Evolutionary conservation across 2,888 invertebrate genomes (phyloP), one percentile per base, ranked within the genome.

Genomic region (Eupsilia transversa): DNA sequence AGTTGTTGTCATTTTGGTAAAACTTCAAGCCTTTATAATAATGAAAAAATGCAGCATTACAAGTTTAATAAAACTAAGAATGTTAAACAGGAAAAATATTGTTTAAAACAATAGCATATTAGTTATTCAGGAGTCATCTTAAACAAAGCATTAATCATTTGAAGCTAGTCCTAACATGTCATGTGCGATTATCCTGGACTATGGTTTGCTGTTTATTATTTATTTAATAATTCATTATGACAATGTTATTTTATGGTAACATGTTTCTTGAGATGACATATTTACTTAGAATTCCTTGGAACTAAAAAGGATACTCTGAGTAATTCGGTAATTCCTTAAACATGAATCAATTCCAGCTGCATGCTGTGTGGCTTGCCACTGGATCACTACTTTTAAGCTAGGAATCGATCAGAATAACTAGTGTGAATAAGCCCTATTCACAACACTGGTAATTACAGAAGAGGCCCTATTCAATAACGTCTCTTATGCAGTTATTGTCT

Each of bases 11-110:
- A 33, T 10, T 65, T 52, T n/a, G n/a, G 17, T 52, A 10, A 33
- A 49, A 35, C 6, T n/a, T n/a, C 9, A 35, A 33, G 1, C 17
- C 17, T 3, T 27, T n/a, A 38, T 46, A 33, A 38, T 41, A 33
- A 17, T 23, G 0, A 74, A 38, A 56, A 63, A 38, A 46, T 20
- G 3, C 27, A 23, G 17, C n/a, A 46, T 27, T 52, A 30, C 20
- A 35, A 35, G 27, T 38, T 41, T 17, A 54, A 54, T 72, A 20
- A 46, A 60, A 79, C 38, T 5, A 49, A 35, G 10, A 56, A 41
- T 49, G 30, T 38, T 49, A 49, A 73, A 78, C 74, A 78, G 77
- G 77, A 78, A 66, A 77, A 78, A 60, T 49, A 60, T 57, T 1
- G 20, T 59, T 54, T 79, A 12, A 54, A 72, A 72, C 35, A 46